A percentile compares a stretch with the other conserved stretches of the same genome.
Evolutionary conservation across 1,140 invertebrate genomes (phyloP).

Genomic region (Magallana gigas): DNA sequence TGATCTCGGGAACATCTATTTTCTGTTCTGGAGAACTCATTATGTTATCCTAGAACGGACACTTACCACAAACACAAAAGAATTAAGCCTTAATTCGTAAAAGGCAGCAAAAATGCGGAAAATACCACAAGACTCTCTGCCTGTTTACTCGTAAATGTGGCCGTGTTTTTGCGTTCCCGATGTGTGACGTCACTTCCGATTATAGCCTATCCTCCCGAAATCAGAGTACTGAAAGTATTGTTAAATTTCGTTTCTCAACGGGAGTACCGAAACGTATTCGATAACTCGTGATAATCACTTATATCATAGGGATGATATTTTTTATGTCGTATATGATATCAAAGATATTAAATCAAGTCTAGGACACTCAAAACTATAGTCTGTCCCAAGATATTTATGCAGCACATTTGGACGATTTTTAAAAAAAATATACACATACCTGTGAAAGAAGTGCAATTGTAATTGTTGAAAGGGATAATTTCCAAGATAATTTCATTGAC

Average conservation of each 20-base stretch:
- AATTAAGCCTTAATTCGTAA: neutral
- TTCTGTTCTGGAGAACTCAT: conserved; percentile 17
- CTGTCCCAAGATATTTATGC: no score
- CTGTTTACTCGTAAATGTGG: conserved; percentile 33
- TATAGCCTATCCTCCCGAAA: neutral
- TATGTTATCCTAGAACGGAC: conserved; percentile 56
- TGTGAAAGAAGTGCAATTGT: no score
- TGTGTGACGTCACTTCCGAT: conserved; percentile 15
- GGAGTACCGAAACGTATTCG: no score
- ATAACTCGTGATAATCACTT: no score
- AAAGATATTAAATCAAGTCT: no score
- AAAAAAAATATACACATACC: no score
- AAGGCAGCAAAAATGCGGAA: conserved; percentile 66
- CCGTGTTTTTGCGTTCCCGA: neutral
- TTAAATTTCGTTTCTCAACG: neutral
- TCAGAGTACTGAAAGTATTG: conserved; percentile 17
- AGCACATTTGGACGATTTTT: no score
- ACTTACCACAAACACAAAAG: conserved; percentile 50
- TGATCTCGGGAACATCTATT: conserved; percentile 62
- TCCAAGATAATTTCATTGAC: no score
- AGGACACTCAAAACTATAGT: no score
- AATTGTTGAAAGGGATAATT: no score
- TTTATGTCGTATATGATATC: no score
- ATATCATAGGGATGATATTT: no score
- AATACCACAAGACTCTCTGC: conserved; percentile 63